phyloP scores from a whole-genome alignment of 2,113 vertebrate genomes.

The Okapia johnstoni region DNA sequence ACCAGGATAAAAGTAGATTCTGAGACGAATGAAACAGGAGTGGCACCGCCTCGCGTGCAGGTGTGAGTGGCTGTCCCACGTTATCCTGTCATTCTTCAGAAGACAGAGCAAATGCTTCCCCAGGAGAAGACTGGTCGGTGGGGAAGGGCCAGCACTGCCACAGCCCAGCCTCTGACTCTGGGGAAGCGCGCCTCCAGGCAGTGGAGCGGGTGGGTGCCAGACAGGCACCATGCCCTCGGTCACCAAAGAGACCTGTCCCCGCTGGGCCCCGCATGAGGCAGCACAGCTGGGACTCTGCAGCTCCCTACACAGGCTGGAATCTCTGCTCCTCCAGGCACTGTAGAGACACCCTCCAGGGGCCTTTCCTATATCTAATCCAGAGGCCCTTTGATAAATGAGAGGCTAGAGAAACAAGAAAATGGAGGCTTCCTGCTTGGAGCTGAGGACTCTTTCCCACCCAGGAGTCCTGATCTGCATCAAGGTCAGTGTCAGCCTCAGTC shows the following conservation, averaged over 20 bases:
- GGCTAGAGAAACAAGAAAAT: not conserved
- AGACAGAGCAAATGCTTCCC: slow-evolving; percentile 79
- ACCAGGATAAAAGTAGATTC: slow-evolving; percentile 75
- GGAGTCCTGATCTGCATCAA: not conserved
- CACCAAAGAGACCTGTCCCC: not conserved
- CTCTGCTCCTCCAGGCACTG: not conserved
- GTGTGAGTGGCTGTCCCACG: slow-evolving; percentile 70
- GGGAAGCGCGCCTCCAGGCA: slow-evolving; percentile 51
- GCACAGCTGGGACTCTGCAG: not conserved
- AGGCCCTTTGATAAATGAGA: not conserved
- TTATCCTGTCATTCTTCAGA: slow-evolving; percentile 66
- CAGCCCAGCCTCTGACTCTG: slow-evolving; percentile 49
- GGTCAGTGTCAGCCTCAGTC: not conserved
- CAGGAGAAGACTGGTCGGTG: slow-evolving; percentile 75
- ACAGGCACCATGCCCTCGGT: not conserved
- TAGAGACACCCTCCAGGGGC: not conserved
- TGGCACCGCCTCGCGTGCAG: slow-evolving; percentile 67
- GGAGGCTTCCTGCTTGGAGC: not conserved
- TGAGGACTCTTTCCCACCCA: not conserved
- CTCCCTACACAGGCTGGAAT: not conserved
- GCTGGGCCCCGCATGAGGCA: rapidly evolving
- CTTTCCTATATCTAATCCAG: not conserved
- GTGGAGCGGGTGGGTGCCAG: not conserved
- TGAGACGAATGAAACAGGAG: slow-evolving; percentile 67
- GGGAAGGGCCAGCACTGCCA: slow-evolving; percentile 71